phyloP scores from a whole-genome alignment of 2,888 invertebrate species.

The Xanthia togata region DNA sequence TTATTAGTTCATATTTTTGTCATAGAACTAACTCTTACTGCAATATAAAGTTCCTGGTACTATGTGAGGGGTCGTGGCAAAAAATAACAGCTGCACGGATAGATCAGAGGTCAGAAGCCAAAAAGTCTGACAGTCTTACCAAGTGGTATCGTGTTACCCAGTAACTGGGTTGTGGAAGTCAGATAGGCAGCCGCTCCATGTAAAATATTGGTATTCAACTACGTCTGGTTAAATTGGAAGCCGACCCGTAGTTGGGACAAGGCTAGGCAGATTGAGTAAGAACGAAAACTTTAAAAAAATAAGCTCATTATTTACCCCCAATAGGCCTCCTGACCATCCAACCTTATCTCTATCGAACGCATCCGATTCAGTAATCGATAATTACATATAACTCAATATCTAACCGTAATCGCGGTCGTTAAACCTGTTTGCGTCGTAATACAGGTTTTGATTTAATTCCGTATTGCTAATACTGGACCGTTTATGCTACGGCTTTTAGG shows the following conservation, averaged over 20 bases:
- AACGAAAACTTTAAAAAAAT: no score
- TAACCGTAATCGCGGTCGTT: conserved; percentile 42
- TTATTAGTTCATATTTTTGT: not conserved
- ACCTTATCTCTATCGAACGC: conserved; percentile 40
- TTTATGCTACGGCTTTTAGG: conserved; percentile 2
- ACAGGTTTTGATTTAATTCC: conserved; percentile 44
- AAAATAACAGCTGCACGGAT: not conserved
- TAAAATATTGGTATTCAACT: not conserved
- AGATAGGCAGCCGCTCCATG: not conserved
- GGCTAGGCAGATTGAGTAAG: no score
- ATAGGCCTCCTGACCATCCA: not conserved
- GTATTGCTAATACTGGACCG: not conserved
- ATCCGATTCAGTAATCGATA: conserved; percentile 64
- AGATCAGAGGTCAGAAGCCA: not conserved
- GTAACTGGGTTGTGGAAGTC: not conserved
- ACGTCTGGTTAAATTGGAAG: not conserved
- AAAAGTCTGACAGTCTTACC: not conserved
- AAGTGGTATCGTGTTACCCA: not conserved
- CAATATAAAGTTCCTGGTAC: not conserved
- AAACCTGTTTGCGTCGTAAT: conserved; percentile 46
- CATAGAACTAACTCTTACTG: no score
- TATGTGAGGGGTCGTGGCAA: not conserved
- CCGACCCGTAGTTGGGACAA: not conserved
- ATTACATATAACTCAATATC: conserved; percentile 36
- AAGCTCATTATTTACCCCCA: no score